phyloP scores from a whole-genome alignment of 2,113 vertebrate species.

The Hypanus sabinus region DNA sequence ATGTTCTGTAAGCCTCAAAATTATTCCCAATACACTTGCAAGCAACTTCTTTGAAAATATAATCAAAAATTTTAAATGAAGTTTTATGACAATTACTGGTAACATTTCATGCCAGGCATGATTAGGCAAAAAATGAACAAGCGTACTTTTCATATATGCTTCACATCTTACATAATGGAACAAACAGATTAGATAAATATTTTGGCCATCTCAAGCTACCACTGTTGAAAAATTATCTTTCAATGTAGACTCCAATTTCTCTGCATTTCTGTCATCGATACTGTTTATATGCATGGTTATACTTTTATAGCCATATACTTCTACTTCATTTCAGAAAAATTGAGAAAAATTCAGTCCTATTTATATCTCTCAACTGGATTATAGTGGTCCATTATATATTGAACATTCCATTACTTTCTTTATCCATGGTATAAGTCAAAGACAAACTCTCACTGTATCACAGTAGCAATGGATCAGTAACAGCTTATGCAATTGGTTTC shows the following conservation, averaged over 20 bases:
- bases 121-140: neutral
- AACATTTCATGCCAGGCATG: neutral
- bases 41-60: neutral
- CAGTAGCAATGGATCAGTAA: neutral
- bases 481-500: neutral
- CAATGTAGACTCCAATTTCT: neutral
- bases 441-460: neutral
- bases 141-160: neutral
- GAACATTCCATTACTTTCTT: too few species aligned
- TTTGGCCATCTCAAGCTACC: neutral
- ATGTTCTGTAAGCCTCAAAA: too few species aligned
- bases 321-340: neutral
- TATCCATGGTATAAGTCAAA: neutral
- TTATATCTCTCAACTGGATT: too few species aligned
- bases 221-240: neutral
- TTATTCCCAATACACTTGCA: neutral
- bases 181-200: neutral
- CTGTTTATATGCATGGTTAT: neutral
- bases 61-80: neutral
- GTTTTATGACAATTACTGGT: neutral
- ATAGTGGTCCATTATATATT: too few species aligned
- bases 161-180: neutral
- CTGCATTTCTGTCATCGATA: neutral
- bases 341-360: neutral
- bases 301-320: neutral